phyloP scores from a whole-genome alignment of 2,113 vertebrate genomes.

The Carlito syrichta region DNA sequence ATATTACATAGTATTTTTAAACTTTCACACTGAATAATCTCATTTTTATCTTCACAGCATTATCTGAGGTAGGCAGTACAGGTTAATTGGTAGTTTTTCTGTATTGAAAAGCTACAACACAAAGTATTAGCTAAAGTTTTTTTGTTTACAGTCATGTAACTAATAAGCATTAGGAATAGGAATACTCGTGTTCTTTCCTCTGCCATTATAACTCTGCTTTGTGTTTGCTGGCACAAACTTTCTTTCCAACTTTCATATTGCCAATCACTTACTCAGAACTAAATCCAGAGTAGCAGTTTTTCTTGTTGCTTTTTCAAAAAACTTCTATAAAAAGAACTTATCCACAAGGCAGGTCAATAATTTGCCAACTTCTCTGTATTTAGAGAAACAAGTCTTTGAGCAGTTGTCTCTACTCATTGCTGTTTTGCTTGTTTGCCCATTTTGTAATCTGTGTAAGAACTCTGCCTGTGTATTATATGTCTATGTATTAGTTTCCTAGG shows the following conservation, averaged over 20 bases:
- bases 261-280: background rate
- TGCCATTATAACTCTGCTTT: background rate
- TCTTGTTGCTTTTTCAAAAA: slow-evolving; percentile 22
- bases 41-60: background rate
- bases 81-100: slow-evolving; percentile 14
- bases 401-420: background rate
- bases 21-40: background rate
- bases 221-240: background rate
- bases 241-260: background rate
- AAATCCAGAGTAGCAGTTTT: background rate
- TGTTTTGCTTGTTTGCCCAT: background rate
- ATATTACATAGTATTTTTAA: background rate
- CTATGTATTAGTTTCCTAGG: background rate
- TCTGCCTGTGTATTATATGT: background rate
- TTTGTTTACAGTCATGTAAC: background rate
- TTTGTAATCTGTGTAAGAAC: background rate
- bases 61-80: background rate
- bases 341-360: background rate
- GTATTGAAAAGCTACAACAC: background rate
- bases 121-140: background rate
- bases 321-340: slow-evolving; percentile 14
- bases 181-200: background rate
- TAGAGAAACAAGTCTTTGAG: background rate
- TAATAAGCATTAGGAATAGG: background rate
- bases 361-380: background rate